These are phyloP conservation scores for Bedellia somnulentella DNA, from an alignment of 2,888 invertebrate species.

Conservation along the genomic window DNA sequence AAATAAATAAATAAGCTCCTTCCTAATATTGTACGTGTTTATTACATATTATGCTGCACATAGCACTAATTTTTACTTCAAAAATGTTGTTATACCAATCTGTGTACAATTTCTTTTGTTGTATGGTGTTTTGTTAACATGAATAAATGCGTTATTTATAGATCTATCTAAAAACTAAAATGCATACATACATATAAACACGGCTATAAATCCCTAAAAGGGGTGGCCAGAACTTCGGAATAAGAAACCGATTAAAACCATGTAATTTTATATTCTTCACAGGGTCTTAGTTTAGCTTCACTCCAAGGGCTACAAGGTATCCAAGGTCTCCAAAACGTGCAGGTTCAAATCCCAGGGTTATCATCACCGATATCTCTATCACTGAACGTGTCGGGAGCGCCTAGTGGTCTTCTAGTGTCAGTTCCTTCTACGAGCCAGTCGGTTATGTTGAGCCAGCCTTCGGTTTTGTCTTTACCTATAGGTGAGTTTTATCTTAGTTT, in stretches of 20 bases:
- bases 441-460: conserved; percentile 54
- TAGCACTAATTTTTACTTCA: no score
- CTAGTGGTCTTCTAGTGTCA: conserved; percentile 67
- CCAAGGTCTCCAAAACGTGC: conserved; percentile 77
- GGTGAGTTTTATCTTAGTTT: conserved; percentile 29
- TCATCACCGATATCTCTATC: conserved; percentile 84
- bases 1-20: no score
- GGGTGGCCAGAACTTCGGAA: no score
- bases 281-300: conserved; percentile 76
- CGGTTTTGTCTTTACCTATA: conserved; percentile 65
- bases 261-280: conserved; percentile 10
- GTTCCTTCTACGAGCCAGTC: conserved; percentile 61
- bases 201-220: no score
- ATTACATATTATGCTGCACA: no score
- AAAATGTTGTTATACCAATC: no score
- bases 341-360: conserved; percentile 81
- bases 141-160: no score
- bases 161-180: no score
- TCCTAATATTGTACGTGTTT: no score
- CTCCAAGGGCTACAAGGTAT: conserved; percentile 76
- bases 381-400: conserved; percentile 70
- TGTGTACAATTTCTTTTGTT: no score
- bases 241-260: background rate
- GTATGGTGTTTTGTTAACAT: no score
- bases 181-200: no score